Percentiles rank a stretch among this genome's conserved stretches.
Conservation (phyloP, 1,140 invertebrate species). For the Trichonephila clavipes region DNA sequence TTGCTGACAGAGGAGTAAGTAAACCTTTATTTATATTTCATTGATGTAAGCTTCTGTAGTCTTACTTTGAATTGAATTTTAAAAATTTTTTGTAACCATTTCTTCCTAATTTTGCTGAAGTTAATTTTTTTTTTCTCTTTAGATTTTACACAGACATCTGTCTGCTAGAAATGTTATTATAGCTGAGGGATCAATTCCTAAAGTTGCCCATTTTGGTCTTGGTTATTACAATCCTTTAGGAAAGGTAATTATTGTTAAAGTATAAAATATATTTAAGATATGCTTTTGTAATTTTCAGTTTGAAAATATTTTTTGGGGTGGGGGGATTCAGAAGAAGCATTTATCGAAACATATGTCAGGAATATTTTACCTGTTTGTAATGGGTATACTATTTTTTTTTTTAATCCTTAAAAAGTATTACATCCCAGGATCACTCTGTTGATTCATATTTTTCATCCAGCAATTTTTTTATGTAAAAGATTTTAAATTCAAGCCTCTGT, state of each 20-base stretch:
- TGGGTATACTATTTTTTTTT: too few relatives aligned
- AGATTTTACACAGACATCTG: constrained; percentile 87
- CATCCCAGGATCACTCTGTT: too few relatives aligned
- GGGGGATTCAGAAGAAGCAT: too few relatives aligned
- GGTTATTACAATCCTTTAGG: constrained; percentile 82
- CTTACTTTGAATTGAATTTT: not conserved
- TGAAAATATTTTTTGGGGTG: too few relatives aligned
- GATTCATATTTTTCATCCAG: too few relatives aligned
- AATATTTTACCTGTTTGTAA: too few relatives aligned
- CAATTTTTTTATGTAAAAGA: too few relatives aligned
- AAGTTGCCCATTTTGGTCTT: constrained; percentile 88
- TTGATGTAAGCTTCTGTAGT: not conserved
- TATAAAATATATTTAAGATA: not conserved
- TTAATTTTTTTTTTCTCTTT: constrained; percentile 79
- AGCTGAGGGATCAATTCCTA: constrained; percentile 84
- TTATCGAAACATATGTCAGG: too few relatives aligned
- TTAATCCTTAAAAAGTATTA: too few relatives aligned
- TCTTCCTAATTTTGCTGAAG: not conserved
- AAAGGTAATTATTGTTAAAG: constrained; percentile 79
- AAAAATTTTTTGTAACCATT: not conserved
- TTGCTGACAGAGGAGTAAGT: constrained; percentile 83
- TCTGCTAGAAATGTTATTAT: constrained; percentile 87
- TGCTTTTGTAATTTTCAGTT: too few relatives aligned
- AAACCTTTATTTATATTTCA: not conserved
- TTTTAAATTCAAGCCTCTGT: too few relatives aligned